Percentiles rank a stretch among this genome's conserved stretches.
phyloP scores from a whole-genome alignment of 2,888 invertebrate genomes.

The Pristionchus entomophagus region DNA sequence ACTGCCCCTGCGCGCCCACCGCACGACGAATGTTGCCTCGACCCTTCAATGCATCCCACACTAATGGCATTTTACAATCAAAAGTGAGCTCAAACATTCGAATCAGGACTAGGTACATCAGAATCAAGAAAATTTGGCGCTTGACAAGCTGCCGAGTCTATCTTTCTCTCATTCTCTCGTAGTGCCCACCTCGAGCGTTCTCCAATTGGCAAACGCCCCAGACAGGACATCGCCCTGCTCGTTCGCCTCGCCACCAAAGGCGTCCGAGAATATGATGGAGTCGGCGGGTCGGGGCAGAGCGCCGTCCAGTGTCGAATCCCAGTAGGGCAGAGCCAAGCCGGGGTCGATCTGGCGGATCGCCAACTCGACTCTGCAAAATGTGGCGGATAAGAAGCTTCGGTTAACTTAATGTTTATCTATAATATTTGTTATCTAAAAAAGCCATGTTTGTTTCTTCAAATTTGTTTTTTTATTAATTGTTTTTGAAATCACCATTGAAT shows the following conservation, averaged over 20 bases:
- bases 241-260: slow-evolving; percentile 30
- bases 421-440: neutral
- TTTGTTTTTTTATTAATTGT: too few relatives aligned
- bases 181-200: slow-evolving; percentile 64
- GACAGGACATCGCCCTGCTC: slow-evolving; percentile 55
- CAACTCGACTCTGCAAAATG: slow-evolving; percentile 62
- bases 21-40: slow-evolving; percentile 53
- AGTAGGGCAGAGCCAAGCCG: slow-evolving; percentile 62
- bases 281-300: slow-evolving; percentile 63
- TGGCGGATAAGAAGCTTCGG: slow-evolving; percentile 49
- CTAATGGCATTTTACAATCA: too few relatives aligned
- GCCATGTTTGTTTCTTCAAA: too few relatives aligned
- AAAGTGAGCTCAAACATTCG: too few relatives aligned
- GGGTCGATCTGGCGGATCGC: slow-evolving; percentile 67
- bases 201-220: slow-evolving; percentile 68
- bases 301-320: slow-evolving; percentile 63
- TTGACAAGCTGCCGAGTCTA: too few relatives aligned
- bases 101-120: too few relatives aligned
- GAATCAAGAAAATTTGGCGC: too few relatives aligned
- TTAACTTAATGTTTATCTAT: too few relatives aligned
- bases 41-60: too few relatives aligned
- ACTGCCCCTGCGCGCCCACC: slow-evolving; percentile 57
- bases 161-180: too few relatives aligned
- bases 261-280: slow-evolving; percentile 61
- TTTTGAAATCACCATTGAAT: too few relatives aligned